Percentiles rank a stretch among this genome's conserved stretches.
phyloP scores from a whole-genome alignment of 2,888 invertebrate species.

The Rhamnusium bicolor region DNA sequence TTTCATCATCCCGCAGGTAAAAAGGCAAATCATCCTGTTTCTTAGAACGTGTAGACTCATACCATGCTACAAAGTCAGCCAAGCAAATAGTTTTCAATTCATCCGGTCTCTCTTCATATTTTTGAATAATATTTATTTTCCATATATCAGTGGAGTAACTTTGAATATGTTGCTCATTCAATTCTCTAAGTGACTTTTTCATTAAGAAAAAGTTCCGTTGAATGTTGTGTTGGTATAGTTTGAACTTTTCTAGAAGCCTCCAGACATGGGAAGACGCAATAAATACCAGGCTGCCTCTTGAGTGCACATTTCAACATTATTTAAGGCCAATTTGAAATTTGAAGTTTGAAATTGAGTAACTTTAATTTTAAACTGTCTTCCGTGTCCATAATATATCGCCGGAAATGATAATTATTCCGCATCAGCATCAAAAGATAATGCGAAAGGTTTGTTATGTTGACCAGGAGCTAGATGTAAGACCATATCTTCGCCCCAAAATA shows the following conservation, averaged over 20 bases:
- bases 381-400: neutral
- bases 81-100: neutral
- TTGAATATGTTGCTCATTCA: neutral
- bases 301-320: conserved; percentile 63
- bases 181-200: neutral
- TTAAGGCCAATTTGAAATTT: conserved; percentile 57
- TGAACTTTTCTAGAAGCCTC: conserved; percentile 48
- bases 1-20: too few relatives aligned
- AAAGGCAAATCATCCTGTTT: too few relatives aligned
- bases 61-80: conserved; percentile 23
- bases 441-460: conserved; percentile 36
- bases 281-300: conserved; percentile 71
- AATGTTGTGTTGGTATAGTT: conserved; percentile 67
- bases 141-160: conserved; percentile 29
- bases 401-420: conserved; percentile 18
- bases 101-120: conserved; percentile 4
- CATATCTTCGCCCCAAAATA: conserved; percentile 28
- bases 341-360: conserved; percentile 12
- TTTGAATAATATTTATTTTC: conserved; percentile 31
- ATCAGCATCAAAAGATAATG: neutral
- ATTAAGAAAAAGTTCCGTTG: conserved; percentile 60
- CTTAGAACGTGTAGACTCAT: conserved; percentile 11
- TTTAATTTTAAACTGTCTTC: conserved; percentile 58
- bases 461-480: neutral
- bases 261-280: conserved; percentile 68